Base-by-base conservation (phyloP, 2,888 invertebrate species). In the Lampropteryx suffumata region DNA sequence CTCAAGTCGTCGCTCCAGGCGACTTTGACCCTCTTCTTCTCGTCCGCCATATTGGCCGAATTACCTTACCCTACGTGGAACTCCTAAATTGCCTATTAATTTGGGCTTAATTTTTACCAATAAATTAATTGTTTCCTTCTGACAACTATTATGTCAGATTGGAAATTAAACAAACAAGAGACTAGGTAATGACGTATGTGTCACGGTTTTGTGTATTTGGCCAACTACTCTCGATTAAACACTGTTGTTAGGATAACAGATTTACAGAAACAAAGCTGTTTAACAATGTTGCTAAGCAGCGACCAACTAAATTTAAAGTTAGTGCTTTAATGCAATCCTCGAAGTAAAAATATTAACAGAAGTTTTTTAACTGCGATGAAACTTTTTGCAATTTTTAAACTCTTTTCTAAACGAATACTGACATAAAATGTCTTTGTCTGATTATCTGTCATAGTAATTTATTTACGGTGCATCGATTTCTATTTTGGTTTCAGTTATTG, bases 1-100 rank as follows among this genome's bases (percentile, higher is more conserved):
- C 90, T 91, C 27, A 91, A 67, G 57, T 90, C 90, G 50, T 91
- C 91, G 42, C 90, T 90, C 90, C 90, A 91, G 0, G 86, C 72
- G 1, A 88, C 76, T 71, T 87, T 91, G 1, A 61, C 55, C 41
- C 81, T 69, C 42, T 68, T 79, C 32, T 51, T 67, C 1, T 37
- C 46, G 7, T 64, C 66, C 59, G 63, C 71, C 74, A 78, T 81
- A 11, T 55, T 71, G 59, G 45, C 54, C 37, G 37, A 39, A n/a
- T 46, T 33, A 43, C 8, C 34, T 48, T 36, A 14, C 21, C 11
- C 30, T 34, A 47, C 28, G 32, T 39, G 1, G 21, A 33, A 27
- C 24, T 21, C 14, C 27, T 47, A 54, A 37, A 32, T 43, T 44
- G 21, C 28, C 37, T 34, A 17, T 17, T 50, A 51, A 32, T 40